A percentile compares a stretch with the other conserved stretches of the same genome.
Conservation (phyloP, 2,797 vertebrate species). For the Craterocephalus amniculus region DNA sequence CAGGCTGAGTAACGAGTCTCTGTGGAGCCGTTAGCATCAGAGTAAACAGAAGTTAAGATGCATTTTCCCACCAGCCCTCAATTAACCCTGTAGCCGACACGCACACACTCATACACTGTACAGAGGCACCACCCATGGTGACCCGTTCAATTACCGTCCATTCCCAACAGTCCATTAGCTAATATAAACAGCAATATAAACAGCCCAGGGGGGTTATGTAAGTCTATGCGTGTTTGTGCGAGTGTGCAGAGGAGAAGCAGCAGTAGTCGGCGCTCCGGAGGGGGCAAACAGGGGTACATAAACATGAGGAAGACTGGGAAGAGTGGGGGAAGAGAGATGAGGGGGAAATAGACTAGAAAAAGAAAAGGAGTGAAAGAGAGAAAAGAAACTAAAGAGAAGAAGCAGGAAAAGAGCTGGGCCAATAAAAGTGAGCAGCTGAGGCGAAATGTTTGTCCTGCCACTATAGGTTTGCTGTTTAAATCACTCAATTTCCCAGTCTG, state of each 20-base stretch:
- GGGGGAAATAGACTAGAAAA: neutral
- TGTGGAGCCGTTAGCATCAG: slow-evolving; percentile 76
- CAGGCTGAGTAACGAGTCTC: slow-evolving; percentile 75
- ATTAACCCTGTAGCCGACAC: slow-evolving; percentile 63
- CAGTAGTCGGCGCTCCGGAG: slow-evolving; percentile 7
- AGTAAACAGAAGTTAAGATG: slow-evolving; percentile 76
- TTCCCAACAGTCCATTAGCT: slow-evolving; percentile 76
- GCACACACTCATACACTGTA: slow-evolving; percentile 54
- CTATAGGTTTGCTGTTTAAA: too few species aligned
- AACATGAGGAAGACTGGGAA: slow-evolving; percentile 28
- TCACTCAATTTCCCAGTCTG: too few species aligned
- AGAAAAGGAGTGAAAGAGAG: neutral
- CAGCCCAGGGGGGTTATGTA: slow-evolving; percentile 65
- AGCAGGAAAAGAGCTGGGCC: too few species aligned
- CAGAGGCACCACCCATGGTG: slow-evolving; percentile 52
- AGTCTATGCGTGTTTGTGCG: slow-evolving; percentile 25
- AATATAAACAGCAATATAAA: slow-evolving; percentile 80
- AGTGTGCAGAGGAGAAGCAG: slow-evolving; percentile 22
- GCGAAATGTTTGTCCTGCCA: too few species aligned
- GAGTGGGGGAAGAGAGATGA: neutral
- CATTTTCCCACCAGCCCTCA: slow-evolving; percentile 82
- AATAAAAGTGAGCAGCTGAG: too few species aligned
- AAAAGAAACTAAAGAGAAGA: neutral
- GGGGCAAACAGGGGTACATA: slow-evolving; percentile 19
- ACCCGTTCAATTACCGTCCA: slow-evolving; percentile 62